phyloP scores from a whole-genome alignment of 2,113 vertebrate species.

The Ovis aries region ARS-UI_Ramb_v3.0 NC_056054.1:251009001-251009500 shows the following conservation, averaged over 20 bases:
- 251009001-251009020: too few species aligned
- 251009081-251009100: neutral
- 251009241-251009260: neutral
- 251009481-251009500: neutral
- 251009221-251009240: neutral
- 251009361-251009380: neutral
- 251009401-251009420: neutral
- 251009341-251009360: neutral
- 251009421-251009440: neutral
- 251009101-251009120: neutral
- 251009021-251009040: too few species aligned
- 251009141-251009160: neutral
- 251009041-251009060: neutral
- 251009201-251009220: neutral
- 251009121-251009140: neutral
- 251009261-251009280: neutral
- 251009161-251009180: neutral
- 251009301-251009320: neutral
- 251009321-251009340: neutral
- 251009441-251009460: neutral
- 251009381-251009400: neutral
- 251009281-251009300: neutral
- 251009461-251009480: neutral
- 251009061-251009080: slow-evolving; percentile 9
- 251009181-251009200: neutral